Percentiles rank a stretch among this genome's conserved stretches.
phyloP scores from a whole-genome alignment of 2,888 invertebrate genomes.

The Apocheima hispidaria region DNA sequence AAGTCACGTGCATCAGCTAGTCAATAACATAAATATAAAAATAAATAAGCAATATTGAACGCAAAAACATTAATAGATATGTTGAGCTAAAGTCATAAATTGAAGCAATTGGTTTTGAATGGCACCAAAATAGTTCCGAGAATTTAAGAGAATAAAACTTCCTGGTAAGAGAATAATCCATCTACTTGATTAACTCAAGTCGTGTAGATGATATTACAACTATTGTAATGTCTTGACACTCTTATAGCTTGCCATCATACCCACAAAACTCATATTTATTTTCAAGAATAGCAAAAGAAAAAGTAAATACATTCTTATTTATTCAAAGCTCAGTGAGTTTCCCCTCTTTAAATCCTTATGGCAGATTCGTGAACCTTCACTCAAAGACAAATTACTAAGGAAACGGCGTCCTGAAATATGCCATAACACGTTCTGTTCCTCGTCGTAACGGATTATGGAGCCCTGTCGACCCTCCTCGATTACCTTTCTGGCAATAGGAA shows the following conservation, averaged over 20 bases:
- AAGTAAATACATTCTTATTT: slow-evolving; percentile 1
- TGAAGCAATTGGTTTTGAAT: too few relatives aligned
- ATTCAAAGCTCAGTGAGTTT: slow-evolving; percentile 13
- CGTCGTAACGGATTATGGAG: slow-evolving; percentile 70
- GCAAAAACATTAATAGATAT: too few relatives aligned
- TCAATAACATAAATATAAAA: too few relatives aligned
- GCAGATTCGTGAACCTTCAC: slow-evolving; percentile 42
- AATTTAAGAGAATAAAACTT: too few relatives aligned
- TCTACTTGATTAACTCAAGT: too few relatives aligned
- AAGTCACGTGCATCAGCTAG: too few relatives aligned
- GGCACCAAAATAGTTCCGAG: too few relatives aligned
- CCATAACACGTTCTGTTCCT: slow-evolving; percentile 67
- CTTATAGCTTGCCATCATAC: background rate
- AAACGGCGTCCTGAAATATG: slow-evolving; percentile 65
- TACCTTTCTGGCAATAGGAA: slow-evolving; percentile 60
- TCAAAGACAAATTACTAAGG: slow-evolving; percentile 66
- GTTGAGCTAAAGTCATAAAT: too few relatives aligned
- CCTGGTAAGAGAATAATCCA: too few relatives aligned
- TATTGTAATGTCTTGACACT: background rate
- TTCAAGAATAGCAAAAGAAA: slow-evolving; percentile 7
- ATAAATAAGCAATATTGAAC: too few relatives aligned
- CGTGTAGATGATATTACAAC: too few relatives aligned
- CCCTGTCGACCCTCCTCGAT: slow-evolving; percentile 52
- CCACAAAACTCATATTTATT: background rate
- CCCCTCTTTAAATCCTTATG: slow-evolving; percentile 11